Evolutionary conservation across 1,140 invertebrate species (phyloP).

Genomic region (Zaprionus inermis): DNA sequence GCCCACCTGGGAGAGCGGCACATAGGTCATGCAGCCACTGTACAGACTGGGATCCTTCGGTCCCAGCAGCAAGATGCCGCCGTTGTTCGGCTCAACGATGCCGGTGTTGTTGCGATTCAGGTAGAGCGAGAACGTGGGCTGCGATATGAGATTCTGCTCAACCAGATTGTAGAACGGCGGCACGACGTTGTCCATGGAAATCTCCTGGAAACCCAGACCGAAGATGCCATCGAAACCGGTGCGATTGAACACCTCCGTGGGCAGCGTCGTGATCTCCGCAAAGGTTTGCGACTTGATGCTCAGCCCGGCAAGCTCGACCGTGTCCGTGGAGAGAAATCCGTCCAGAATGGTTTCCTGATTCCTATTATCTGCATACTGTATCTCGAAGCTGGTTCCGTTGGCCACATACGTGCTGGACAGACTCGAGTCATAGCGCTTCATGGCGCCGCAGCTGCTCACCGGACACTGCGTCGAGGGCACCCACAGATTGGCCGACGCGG

Average conservation of each 20-base stretch:
- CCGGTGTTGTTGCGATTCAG: conserved; percentile 87
- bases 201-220: conserved; percentile 94
- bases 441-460: conserved; percentile 90
- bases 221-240: conserved; percentile 99
- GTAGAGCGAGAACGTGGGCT: conserved; percentile 97
- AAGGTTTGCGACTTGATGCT: conserved; percentile 93
- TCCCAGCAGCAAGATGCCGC: conserved; percentile 96
- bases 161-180: conserved; percentile 98
- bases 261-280: conserved; percentile 95
- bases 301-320: conserved; percentile 88
- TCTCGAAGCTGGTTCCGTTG: conserved; percentile 96
- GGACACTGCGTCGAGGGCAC: conserved; percentile 96
- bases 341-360: conserved; percentile 84
- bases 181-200: conserved; percentile 94
- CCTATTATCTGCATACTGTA: conserved; percentile 97
- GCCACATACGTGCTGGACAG: conserved; percentile 92
- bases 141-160: conserved; percentile 90
- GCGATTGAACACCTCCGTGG: conserved; percentile 95
- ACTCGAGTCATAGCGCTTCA: conserved; percentile 96
- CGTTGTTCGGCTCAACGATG: conserved; percentile 85
- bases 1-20: conserved; percentile 91
- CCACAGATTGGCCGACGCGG: conserved; percentile 99
- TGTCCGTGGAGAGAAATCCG: conserved; percentile 96
- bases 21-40: conserved; percentile 94
- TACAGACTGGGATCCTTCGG: conserved; percentile 96